These are phyloP conservation scores for Zaprionus bogoriensis DNA, from an alignment of 2,888 invertebrate species.

Conservation along the genomic window DNA sequence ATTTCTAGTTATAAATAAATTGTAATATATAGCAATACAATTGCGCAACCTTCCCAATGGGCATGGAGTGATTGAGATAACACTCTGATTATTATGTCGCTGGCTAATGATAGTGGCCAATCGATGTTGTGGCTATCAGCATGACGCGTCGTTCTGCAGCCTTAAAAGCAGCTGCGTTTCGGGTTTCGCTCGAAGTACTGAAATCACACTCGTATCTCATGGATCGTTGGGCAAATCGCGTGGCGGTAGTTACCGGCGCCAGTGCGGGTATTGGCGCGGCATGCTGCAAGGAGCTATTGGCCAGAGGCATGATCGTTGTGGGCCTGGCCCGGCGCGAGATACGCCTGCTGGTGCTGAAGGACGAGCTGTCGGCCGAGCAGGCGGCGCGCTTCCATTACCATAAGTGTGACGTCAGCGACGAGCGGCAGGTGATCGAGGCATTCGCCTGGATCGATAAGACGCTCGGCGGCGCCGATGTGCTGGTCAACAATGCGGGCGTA, in stretches of 20 bases:
- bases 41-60: neutral
- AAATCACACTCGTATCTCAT: no score
- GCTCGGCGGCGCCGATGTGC: conserved; percentile 84
- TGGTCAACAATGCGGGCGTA: conserved; percentile 83
- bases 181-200: no score
- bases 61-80: neutral
- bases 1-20: no score
- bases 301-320: conserved; percentile 82
- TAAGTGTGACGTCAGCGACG: neutral
- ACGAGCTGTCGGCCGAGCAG: neutral
- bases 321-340: neutral
- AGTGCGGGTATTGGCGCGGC: conserved; percentile 85
- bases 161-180: neutral
- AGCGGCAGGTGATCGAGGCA: conserved; percentile 82
- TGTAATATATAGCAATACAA: no score
- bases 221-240: conserved; percentile 77
- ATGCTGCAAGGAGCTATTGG: conserved; percentile 81
- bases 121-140: neutral
- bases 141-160: neutral
- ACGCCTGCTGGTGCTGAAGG: neutral
- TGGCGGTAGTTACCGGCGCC: conserved; percentile 86
- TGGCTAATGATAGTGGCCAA: no score
- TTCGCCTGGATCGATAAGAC: conserved; percentile 84
- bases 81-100: neutral
- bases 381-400: neutral